Percentiles rank a stretch among this genome's conserved stretches.
Evolutionary conservation across 2,888 invertebrate species (phyloP).

Genomic region (Xylocampa areola): DNA sequence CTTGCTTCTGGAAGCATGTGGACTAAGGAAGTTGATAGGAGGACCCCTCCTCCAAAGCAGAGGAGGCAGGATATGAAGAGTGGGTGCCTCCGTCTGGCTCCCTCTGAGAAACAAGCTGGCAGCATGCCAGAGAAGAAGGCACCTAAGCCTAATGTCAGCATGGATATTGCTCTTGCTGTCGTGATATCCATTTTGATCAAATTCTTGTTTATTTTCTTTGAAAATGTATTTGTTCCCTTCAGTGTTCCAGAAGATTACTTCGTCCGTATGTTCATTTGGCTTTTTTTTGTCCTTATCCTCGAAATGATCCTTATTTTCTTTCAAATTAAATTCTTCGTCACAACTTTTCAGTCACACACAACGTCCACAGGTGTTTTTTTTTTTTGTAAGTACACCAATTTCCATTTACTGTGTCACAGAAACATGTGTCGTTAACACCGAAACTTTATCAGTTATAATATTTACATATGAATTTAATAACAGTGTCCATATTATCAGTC

Average conservation of each 20-base stretch:
- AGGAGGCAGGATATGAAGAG: conserved; percentile 92
- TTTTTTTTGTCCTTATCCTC: too few species aligned
- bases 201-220: not conserved
- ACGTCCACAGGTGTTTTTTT: conserved; percentile 5
- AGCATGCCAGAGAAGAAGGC: conserved; percentile 93
- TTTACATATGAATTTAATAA: conserved; percentile 54
- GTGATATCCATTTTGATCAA: conserved; percentile 80
- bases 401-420: conserved; percentile 7
- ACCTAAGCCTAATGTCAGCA: conserved; percentile 91
- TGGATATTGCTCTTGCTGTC: conserved; percentile 91
- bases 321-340: not conserved
- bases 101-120: conserved; percentile 91
- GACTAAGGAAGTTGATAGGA: conserved; percentile 93
- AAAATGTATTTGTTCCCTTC: not conserved
- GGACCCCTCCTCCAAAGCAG: conserved; percentile 95
- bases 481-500: conserved; percentile 18
- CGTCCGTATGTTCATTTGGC: not conserved
- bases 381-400: conserved; percentile 29
- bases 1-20: conserved; percentile 95
- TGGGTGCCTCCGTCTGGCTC: conserved; percentile 89
- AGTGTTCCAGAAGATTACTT: not conserved
- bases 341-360: conserved; percentile 6
- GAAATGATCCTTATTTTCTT: too few species aligned
- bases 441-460: conserved; percentile 41
- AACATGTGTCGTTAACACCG: conserved; percentile 33